phyloP scores from a whole-genome alignment of 2,113 vertebrate species.

The Megaceryle maxima region DNA sequence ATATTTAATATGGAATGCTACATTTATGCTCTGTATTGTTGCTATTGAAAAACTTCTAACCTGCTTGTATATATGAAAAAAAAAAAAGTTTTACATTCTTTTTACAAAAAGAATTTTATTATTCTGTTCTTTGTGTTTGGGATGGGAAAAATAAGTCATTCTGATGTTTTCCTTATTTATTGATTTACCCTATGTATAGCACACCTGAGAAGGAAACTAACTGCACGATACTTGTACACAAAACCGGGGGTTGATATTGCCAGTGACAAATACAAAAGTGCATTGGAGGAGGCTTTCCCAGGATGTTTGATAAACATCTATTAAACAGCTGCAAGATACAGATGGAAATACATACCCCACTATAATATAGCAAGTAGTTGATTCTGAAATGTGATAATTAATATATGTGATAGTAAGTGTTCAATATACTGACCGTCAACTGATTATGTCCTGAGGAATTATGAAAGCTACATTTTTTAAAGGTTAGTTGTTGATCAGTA shows the following conservation, averaged over 20 bases:
- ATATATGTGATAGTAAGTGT: background rate
- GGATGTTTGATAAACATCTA: background rate
- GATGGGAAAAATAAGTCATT: background rate
- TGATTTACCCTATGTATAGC: background rate
- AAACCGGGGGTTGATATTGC: background rate
- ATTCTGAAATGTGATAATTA: background rate
- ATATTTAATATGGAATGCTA: background rate
- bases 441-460: background rate
- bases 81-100: background rate
- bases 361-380: background rate
- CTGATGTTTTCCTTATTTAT: background rate
- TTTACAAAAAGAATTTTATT: background rate
- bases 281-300: background rate
- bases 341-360: background rate
- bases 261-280: background rate
- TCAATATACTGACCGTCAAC: background rate
- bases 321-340: background rate
- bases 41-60: background rate
- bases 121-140: background rate
- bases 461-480: background rate
- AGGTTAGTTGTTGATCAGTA: background rate
- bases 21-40: background rate
- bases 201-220: background rate
- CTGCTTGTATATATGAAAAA: background rate
- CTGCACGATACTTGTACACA: background rate